Conservation (phyloP, 1,140 invertebrate genomes). For the Drosophila busckii region DNA sequence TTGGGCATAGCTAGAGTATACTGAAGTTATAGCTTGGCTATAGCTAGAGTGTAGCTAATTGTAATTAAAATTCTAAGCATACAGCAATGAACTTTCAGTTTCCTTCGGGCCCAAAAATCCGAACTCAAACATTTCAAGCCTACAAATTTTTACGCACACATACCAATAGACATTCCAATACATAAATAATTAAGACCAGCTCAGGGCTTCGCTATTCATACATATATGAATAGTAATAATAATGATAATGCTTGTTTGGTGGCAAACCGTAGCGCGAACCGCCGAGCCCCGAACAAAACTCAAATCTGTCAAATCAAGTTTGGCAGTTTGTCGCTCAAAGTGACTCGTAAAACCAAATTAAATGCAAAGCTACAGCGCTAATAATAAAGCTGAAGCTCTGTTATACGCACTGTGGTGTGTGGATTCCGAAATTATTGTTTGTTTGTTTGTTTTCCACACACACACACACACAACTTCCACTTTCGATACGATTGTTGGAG, state of each 20-base stretch:
- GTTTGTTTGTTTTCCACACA: conserved; percentile 5
- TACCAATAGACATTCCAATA: conserved; percentile 42
- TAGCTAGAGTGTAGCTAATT: no score
- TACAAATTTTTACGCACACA: conserved; percentile 10
- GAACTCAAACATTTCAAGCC: conserved; percentile 36
- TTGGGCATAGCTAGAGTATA: no score
- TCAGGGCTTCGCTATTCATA: conserved; percentile 4
- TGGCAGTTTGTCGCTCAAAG: conserved; percentile 42
- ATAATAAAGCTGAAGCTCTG: conserved; percentile 60
- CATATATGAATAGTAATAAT: neutral
- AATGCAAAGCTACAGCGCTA: conserved; percentile 51
- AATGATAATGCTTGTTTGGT: conserved; percentile 1
- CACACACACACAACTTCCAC: conserved; percentile 62
- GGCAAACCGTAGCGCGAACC: conserved; percentile 25
- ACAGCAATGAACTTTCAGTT: conserved; percentile 69
- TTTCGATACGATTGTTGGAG: no score
- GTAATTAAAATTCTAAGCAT: conserved; percentile 62
- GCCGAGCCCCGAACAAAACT: neutral
- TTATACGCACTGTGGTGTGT: conserved; percentile 44
- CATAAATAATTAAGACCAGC: conserved; percentile 53
- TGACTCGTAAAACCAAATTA: conserved; percentile 53
- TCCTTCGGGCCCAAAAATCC: conserved; percentile 43
- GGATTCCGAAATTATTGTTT: conserved; percentile 43
- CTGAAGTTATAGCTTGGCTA: no score
- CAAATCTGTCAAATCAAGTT: conserved; percentile 57